Evolutionary conservation across 2,888 invertebrate species (phyloP).

Genomic region (Nowickia ferox): DNA sequence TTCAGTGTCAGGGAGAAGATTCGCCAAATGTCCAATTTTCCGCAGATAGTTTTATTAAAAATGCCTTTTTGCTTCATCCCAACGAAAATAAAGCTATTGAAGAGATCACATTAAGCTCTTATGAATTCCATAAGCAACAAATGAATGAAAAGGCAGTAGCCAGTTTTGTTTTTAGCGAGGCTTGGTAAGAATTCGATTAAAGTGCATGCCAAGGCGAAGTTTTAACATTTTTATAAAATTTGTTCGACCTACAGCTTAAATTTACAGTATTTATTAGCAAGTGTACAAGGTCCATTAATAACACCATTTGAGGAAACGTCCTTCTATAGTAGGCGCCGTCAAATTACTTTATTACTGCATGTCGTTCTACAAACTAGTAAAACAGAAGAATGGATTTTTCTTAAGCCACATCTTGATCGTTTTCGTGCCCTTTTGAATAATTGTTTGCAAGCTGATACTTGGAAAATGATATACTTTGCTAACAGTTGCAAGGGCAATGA

Average conservation of each 20-base stretch:
- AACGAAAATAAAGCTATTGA: conserved; percentile 63
- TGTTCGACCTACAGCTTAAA: conserved; percentile 75
- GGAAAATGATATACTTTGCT: conserved; percentile 78
- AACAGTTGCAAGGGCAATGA: conserved; percentile 80
- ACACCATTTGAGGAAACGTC: conserved; percentile 69
- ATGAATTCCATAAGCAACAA: conserved; percentile 76
- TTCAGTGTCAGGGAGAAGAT: conserved; percentile 80
- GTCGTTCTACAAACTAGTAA: conserved; percentile 74
- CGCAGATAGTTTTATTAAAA: conserved; percentile 77
- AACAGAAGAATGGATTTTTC: conserved; percentile 65
- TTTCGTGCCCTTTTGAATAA: conserved; percentile 77
- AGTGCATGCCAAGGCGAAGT: no score
- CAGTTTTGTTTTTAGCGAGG: conserved; percentile 76
- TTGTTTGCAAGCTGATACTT: conserved; percentile 75
- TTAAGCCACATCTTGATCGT: conserved; percentile 72
- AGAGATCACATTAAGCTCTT: conserved; percentile 73
- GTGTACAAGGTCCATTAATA: conserved; percentile 74
- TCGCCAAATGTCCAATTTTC: conserved; percentile 76
- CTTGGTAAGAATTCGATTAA: conserved; percentile 76
- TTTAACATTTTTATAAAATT: background rate
- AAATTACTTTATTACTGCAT: conserved; percentile 79
- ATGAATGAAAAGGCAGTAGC: conserved; percentile 73
- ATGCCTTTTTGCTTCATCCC: conserved; percentile 74
- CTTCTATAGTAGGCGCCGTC: conserved; percentile 75
- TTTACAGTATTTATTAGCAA: conserved; percentile 78